Conservation (phyloP, 2,797 vertebrate genomes). For the Galagoides demidoff region DNA sequence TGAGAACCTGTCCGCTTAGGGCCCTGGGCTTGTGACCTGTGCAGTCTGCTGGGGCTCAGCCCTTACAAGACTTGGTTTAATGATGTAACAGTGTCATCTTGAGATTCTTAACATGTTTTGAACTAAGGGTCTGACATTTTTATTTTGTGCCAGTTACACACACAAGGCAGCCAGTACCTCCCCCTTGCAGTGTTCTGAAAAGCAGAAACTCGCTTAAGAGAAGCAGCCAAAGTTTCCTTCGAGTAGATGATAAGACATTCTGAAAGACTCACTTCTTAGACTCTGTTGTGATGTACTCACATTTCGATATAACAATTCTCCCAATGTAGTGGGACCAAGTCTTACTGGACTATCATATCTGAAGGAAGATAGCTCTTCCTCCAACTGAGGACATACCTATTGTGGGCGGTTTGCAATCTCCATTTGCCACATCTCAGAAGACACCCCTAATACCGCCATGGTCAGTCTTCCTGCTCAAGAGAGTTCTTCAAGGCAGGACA, state of each 20-base stretch:
- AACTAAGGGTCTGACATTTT: neutral
- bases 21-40: neutral
- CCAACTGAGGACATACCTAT: no score
- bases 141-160: neutral
- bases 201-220: neutral
- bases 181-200: neutral
- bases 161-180: neutral
- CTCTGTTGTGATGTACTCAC: neutral
- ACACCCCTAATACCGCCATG: neutral
- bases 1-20: no score
- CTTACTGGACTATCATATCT: neutral
- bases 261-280: neutral
- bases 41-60: neutral
- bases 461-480: neutral
- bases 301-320: neutral
- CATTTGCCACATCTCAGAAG: neutral
- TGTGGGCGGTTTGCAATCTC: no score
- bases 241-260: neutral
- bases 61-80: neutral
- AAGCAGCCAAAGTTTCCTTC: neutral
- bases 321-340: neutral
- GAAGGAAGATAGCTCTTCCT: neutral
- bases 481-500: neutral
- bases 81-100: neutral
- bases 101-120: neutral